These are phyloP conservation scores for Fregetta grallaria DNA, from an alignment of 2,113 vertebrate genomes.

Conservation along the genomic window DNA sequence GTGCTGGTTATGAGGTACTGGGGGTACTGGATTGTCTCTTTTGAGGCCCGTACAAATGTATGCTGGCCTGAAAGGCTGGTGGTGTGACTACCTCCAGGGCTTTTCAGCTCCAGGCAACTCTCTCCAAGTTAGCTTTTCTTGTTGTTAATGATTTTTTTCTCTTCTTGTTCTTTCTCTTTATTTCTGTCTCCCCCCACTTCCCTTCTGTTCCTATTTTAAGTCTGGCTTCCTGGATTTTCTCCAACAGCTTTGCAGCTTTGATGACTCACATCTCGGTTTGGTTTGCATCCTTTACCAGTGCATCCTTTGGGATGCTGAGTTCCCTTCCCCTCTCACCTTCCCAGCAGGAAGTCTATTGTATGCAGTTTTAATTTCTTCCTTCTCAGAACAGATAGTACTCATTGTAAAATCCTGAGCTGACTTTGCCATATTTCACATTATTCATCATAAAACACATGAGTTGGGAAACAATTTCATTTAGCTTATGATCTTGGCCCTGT, in stretches of 20 bases:
- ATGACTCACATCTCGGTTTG: not conserved
- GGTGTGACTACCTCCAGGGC: not conserved
- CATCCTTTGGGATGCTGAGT: constrained; percentile 34
- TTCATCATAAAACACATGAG: not conserved
- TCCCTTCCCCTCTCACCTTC: constrained; percentile 12
- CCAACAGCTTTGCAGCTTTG: not conserved
- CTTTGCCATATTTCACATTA: not conserved
- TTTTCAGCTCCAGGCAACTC: not conserved
- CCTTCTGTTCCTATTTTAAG: constrained; percentile 7
- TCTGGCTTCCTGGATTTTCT: constrained; percentile 11
- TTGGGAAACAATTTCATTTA: not conserved
- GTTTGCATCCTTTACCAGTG: not conserved
- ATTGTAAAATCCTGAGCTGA: not conserved
- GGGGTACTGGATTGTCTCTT: not conserved
- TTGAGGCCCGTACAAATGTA: not conserved
- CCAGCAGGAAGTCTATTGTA: constrained; percentile 47
- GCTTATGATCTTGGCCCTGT: not conserved
- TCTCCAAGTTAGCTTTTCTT: not conserved
- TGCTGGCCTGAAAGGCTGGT: not conserved
- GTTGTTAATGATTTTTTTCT: not conserved
- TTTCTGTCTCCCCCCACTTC: not conserved
- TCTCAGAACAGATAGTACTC: not conserved
- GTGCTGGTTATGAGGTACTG: not conserved
- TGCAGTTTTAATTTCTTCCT: constrained; percentile 33
- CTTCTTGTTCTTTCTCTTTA: not conserved